These are phyloP conservation scores for Neodon shergylaensis DNA, from an alignment of 2,113 vertebrate genomes.

Conservation along the genomic window DNA sequence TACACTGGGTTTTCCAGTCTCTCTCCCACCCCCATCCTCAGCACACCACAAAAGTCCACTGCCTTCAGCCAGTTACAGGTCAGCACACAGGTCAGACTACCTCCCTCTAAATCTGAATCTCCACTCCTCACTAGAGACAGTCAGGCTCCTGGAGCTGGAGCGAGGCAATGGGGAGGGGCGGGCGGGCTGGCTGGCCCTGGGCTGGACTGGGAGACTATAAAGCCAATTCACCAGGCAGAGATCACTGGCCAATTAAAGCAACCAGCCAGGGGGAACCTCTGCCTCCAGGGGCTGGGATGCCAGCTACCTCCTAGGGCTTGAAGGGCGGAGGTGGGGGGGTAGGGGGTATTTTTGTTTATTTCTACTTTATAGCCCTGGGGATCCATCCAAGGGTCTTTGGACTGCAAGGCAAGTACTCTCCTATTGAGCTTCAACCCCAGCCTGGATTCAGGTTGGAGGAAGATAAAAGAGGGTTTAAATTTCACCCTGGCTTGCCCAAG, in stretches of 20 bases:
- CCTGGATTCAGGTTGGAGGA: background rate
- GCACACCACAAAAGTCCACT: slow-evolving; percentile 41
- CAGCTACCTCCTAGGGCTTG: background rate
- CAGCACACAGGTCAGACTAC: slow-evolving; percentile 68
- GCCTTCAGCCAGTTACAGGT: slow-evolving; percentile 62
- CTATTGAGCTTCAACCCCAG: background rate
- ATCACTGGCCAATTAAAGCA: slow-evolving; percentile 58
- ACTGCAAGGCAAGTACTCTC: background rate
- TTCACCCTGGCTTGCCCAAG: slow-evolving; percentile 31
- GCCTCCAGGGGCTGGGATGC: background rate
- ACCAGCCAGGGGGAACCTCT: slow-evolving; percentile 50
- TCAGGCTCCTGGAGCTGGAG: slow-evolving; percentile 2
- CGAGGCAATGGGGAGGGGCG: background rate
- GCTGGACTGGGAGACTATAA: slow-evolving; percentile 54
- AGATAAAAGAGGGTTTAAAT: background rate
- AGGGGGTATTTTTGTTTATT: background rate
- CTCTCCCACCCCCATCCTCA: background rate
- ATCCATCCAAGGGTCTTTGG: background rate
- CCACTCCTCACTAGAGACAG: slow-evolving; percentile 45
- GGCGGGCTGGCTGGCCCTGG: background rate
- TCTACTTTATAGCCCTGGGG: background rate
- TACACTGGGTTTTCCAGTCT: background rate
- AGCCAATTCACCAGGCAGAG: slow-evolving; percentile 42
- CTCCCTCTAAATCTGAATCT: slow-evolving; percentile 49
- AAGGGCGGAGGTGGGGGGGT: accelerated